Base-by-base conservation (phyloP, 2,888 invertebrate genomes). In the Drosophila kokeensis region DNA sequence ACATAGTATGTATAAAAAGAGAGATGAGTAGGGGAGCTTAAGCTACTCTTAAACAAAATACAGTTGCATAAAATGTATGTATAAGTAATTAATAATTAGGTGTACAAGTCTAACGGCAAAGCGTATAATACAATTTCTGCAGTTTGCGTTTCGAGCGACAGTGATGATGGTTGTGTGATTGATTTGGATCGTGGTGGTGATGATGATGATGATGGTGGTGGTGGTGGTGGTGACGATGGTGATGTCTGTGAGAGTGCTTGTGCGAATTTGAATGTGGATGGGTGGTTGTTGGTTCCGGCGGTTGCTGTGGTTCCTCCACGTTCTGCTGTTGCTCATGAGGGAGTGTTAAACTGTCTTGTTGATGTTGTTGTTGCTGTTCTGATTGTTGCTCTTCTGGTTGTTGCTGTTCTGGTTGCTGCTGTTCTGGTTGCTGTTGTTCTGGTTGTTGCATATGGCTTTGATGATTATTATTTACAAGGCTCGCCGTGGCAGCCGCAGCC, bases 91-190 rank as follows among this genome's bases (percentile, higher is more conserved):
- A 65, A 73, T 68, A 73, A 40, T 79, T 69, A 73, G 75, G 72
- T 75, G 68, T 86, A 86, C 81, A 74, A 78, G 83, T 87, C 90
- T 92, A 93, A 89, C 93, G 92, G 87, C 93, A 92, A 78, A 93
- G 90, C 81, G 92, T 92, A 88, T 93, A 92, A 89, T 93, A 93
- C 89, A 92, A 90, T 90, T 92, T 92, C 85, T 92, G 92, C 85
- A 92, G 90, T 90, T 91, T 93, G 90, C 93, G 93, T 91, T 92
- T 93, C 82, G 91, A 86, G 81, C 91, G 90, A 89, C 92, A 91
- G 66, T 84, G 89, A 75, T 91, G 90, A 74, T 90, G 90, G 64
- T 89, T 80, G 74, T 86, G 87, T 54, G 81, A 76, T 66, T 87
- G 91, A 62, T 83, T 86, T 74, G 84, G 71, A 69, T 91, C 87